phyloP scores from a whole-genome alignment of 1,140 invertebrate genomes.

The Drosophila gunungcola region DNA sequence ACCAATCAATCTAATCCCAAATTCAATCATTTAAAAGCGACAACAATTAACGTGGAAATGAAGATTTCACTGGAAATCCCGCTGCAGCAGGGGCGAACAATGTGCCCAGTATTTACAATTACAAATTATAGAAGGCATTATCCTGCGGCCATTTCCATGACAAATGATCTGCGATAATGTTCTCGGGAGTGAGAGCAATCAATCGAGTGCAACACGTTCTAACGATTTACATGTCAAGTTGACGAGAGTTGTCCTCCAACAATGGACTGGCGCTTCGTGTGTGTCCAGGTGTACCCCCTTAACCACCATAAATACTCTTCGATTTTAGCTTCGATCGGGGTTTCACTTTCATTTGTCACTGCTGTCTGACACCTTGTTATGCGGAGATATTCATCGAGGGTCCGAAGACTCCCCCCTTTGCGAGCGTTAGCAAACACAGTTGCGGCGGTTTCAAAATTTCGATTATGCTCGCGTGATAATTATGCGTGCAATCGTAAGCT shows the following conservation, averaged over 20 bases:
- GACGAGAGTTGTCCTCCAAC: slow-evolving; percentile 40
- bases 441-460: slow-evolving; percentile 59
- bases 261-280: slow-evolving; percentile 49
- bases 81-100: slow-evolving; percentile 33
- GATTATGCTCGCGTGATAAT: slow-evolving; percentile 77
- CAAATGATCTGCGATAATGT: slow-evolving; percentile 59
- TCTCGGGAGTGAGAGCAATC: slow-evolving; percentile 68
- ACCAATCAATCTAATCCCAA: slow-evolving; percentile 14
- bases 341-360: slow-evolving; percentile 82
- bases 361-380: slow-evolving; percentile 74
- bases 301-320: not conserved
- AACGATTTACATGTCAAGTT: slow-evolving; percentile 83
- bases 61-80: slow-evolving; percentile 62
- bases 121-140: slow-evolving; percentile 62
- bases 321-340: slow-evolving; percentile 18
- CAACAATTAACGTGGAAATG: slow-evolving; percentile 41
- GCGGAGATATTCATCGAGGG: slow-evolving; percentile 56
- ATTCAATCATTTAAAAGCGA: slow-evolving; percentile 35
- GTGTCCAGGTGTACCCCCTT: slow-evolving; percentile 73
- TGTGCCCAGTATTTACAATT: slow-evolving; percentile 69
- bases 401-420: not conserved
- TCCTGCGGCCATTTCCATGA: slow-evolving; percentile 41
- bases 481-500: slow-evolving; percentile 72
- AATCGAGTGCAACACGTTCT: slow-evolving; percentile 72
- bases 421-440: slow-evolving; percentile 60